Evolutionary conservation across 2,113 vertebrate genomes (phyloP).

Genomic region (Chroicocephalus ridibundus): DNA sequence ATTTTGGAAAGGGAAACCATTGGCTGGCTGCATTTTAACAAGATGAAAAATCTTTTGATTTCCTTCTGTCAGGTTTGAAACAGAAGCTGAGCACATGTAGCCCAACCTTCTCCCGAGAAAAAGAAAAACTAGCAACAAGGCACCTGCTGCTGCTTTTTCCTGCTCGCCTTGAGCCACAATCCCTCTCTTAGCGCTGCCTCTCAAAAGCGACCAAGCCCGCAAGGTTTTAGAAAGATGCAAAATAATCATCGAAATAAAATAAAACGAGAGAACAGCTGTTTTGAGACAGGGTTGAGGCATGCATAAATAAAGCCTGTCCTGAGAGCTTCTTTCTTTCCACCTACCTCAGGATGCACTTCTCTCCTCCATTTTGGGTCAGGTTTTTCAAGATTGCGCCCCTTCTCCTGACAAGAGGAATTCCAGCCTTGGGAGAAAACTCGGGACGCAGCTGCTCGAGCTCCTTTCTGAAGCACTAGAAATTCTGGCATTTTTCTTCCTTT

Average conservation of each 20-base stretch:
- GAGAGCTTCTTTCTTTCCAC: not conserved
- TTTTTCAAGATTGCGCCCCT: not conserved
- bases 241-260: not conserved
- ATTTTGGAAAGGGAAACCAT: conserved; percentile 76
- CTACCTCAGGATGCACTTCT: not conserved
- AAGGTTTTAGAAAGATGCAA: not conserved
- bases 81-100: conserved; percentile 60
- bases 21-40: conserved; percentile 74
- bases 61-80: conserved; percentile 70
- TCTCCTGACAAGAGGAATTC: not conserved
- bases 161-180: not conserved
- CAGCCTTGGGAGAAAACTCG: not conserved
- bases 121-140: conserved; percentile 17
- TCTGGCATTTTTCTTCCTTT: not conserved
- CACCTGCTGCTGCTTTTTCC: conserved; percentile 47
- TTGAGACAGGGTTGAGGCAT: not conserved
- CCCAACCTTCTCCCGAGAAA: conserved; percentile 35
- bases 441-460: accelerated
- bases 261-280: not conserved
- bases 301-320: not conserved
- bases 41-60: conserved; percentile 59
- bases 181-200: not conserved
- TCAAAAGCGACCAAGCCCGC: not conserved
- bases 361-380: not conserved
- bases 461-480: not conserved